A percentile compares a stretch with the other conserved stretches of the same genome.
Evolutionary conservation across 2,113 vertebrate species (phyloP).

Genomic region (Donacobius atricapilla): DNA sequence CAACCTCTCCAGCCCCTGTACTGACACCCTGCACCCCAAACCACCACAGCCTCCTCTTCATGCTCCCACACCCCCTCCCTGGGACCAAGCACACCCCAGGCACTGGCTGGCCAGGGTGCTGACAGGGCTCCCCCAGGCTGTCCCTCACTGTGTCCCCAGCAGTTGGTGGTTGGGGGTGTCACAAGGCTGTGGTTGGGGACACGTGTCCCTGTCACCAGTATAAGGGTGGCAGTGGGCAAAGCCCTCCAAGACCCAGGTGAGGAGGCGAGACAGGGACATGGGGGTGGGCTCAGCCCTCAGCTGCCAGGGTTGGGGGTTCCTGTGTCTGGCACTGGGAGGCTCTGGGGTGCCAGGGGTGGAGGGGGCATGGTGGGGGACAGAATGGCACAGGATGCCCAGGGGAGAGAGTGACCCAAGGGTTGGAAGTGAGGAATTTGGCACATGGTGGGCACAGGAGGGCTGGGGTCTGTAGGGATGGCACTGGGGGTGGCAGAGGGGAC

Average conservation of each 20-base stretch:
- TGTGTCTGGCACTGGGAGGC: background rate
- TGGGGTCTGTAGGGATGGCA: background rate
- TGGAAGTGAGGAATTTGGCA: background rate
- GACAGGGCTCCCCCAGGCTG: background rate
- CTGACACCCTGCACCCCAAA: background rate
- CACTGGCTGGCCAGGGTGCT: background rate
- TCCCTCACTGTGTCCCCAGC: background rate
- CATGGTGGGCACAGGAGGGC: background rate
- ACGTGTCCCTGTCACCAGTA: background rate
- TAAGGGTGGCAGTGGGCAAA: background rate
- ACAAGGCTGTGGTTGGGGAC: background rate
- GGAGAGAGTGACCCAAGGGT: background rate
- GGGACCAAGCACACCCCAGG: background rate
- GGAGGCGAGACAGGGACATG: fast-evolving
- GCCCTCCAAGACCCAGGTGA: background rate
- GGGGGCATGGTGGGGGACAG: background rate
- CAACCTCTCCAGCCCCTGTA: background rate
- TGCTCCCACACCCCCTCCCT: background rate
- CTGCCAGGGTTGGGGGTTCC: background rate
- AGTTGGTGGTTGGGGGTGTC: background rate
- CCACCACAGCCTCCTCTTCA: background rate
- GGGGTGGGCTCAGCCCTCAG: background rate
- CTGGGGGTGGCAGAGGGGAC: background rate
- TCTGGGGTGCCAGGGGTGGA: background rate
- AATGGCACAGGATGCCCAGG: background rate